These are phyloP conservation scores for Acanthosoma haemorrhoidale DNA, from an alignment of 2,888 invertebrate genomes.

Conservation along the genomic window DNA sequence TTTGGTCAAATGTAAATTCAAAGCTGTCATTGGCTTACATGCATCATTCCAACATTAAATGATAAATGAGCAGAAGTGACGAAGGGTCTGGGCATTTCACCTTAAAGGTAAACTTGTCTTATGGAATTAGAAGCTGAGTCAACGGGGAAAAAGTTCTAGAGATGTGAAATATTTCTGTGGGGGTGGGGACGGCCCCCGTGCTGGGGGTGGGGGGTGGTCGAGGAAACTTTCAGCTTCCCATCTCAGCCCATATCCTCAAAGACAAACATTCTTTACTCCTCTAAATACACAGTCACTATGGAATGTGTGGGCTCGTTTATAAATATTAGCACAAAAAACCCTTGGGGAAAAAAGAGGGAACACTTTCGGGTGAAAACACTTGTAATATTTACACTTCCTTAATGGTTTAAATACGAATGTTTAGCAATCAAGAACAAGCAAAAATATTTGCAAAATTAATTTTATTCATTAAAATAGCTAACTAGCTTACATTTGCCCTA, in stretches of 20 bases:
- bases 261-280: not conserved
- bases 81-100: not conserved
- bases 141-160: not conserved
- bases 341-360: not conserved
- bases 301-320: not conserved
- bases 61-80: not conserved
- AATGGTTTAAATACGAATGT: no score
- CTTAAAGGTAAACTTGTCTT: slow-evolving; percentile 1
- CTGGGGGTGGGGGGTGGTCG: no score
- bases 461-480: no score
- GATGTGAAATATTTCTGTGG: not conserved
- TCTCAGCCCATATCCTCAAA: not conserved
- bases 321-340: not conserved
- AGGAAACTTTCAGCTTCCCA: no score
- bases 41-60: no score
- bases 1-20: no score
- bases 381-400: no score
- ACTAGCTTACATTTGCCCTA: no score
- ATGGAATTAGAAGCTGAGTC: not conserved
- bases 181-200: no score
- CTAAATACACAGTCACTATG: not conserved
- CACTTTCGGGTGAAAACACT: not conserved
- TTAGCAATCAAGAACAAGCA: no score
- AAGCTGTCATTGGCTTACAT: no score
- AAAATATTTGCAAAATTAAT: no score